Evolutionary conservation across 2,113 vertebrate genomes (phyloP), one percentile per base, ranked within the genome.

Genomic region (Coreoperca whiteheadi): DNA sequence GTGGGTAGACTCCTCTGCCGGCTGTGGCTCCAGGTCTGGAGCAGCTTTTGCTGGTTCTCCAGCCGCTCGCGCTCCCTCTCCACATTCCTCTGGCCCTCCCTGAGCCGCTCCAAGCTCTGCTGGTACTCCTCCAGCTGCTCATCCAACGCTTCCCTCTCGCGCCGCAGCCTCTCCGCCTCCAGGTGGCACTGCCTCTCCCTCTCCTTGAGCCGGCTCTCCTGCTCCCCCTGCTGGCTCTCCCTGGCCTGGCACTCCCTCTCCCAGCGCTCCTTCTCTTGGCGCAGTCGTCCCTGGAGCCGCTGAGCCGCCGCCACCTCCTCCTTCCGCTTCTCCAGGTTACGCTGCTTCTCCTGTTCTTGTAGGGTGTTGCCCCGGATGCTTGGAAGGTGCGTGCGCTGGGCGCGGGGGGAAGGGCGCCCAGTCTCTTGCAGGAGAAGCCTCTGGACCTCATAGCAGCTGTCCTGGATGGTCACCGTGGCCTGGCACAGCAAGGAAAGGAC

Each of bases 271-370:
- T 94, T 96, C 65, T 99, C 97, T 79, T 93, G 96, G 56, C 95
- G 96, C 73, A 99, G 94, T 48, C 94, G 95, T 46, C 75, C 91
- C 90, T 97, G 97, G 7, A 97, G 95, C 34, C 96, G 96, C 83
- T 96, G 96, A 0, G 96, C 89, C 0, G 94, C 92, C 0, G 84
- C 97, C 82, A 96, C 86, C 34, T 99, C 97, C 79, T 99, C 97
- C 2, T 97, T 96, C 75, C 96, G 96, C 74, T 98, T 98, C 78
- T 98, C 98, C 0, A 97, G 96, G 95, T 98, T 98, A 2, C 98
- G 91, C 79, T 98, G 97, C 50, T 98, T 97, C 90, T 99, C 98
- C 93, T 98, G 98, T 85, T 98, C 98, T 46, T 98, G 96, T 32
- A 99, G 91, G 79, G 96, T 87, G 39, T 91, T 97, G 37, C 94